phyloP scores from a whole-genome alignment of 2,888 invertebrate species.

The Hyalella azteca region DNA sequence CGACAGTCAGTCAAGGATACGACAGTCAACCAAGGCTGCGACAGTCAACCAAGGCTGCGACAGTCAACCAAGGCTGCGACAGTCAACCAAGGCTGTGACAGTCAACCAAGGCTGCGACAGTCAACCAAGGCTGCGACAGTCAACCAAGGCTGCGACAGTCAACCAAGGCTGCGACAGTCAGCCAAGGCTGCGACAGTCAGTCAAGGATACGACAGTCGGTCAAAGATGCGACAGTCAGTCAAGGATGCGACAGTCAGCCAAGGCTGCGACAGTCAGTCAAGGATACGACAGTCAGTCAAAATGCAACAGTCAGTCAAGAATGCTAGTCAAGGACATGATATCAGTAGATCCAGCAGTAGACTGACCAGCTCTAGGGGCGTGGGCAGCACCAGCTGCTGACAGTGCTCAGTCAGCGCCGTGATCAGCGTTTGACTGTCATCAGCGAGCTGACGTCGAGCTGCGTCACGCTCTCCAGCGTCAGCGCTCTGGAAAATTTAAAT shows the following conservation, averaged over 20 bases:
- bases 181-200: background rate
- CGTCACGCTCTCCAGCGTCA: background rate
- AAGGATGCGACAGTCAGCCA: background rate
- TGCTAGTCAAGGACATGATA: no score
- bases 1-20: background rate
- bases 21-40: background rate
- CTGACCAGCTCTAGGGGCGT: background rate
- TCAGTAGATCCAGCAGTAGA: background rate
- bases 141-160: background rate
- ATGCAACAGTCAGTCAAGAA: no score
- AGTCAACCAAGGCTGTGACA: background rate
- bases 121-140: background rate
- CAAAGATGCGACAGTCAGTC: background rate
- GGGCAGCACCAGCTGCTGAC: background rate
- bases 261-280: background rate
- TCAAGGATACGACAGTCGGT: background rate
- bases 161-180: no score
- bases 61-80: background rate
- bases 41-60: background rate
- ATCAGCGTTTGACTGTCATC: background rate
- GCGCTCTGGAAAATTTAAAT: background rate
- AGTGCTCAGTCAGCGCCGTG: background rate
- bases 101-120: background rate
- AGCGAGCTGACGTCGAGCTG: background rate
- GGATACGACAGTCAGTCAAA: background rate